Conservation (phyloP, 1,140 invertebrate genomes). For the Tenebrio molitor region DNA sequence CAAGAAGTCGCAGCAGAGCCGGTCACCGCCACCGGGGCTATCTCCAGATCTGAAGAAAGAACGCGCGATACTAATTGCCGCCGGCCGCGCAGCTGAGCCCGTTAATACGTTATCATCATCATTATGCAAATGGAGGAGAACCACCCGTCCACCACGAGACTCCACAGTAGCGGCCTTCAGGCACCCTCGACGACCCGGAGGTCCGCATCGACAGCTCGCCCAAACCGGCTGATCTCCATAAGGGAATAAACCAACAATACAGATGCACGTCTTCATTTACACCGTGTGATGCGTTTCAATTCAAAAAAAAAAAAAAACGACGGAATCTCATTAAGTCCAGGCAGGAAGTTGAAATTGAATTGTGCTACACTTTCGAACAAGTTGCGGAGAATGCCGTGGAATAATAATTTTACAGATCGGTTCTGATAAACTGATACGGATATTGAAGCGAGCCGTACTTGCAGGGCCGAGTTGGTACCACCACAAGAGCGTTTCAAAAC, state of each 20-base stretch:
- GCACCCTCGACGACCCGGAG: constrained; percentile 25
- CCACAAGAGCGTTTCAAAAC: no score
- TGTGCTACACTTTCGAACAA: no score
- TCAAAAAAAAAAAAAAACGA: no score
- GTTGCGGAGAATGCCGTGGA: no score
- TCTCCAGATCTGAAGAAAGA: constrained; percentile 48
- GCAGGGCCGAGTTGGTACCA: no score
- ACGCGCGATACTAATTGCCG: constrained; percentile 60
- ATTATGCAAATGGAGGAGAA: constrained; percentile 59
- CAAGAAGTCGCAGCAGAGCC: constrained; percentile 28
- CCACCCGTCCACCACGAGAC: constrained; percentile 49
- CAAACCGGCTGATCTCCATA: no score
- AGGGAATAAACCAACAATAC: background rate
- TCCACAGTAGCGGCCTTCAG: constrained; percentile 49
- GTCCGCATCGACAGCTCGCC: background rate
- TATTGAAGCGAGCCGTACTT: no score
- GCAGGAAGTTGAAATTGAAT: no score
- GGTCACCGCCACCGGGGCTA: constrained; percentile 27
- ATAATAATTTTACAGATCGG: no score
- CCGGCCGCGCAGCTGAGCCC: constrained; percentile 58
- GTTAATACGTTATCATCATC: constrained; percentile 62
- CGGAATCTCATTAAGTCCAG: no score
- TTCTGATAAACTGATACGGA: no score
- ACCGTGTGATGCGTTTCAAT: no score
- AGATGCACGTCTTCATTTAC: background rate